Evolutionary conservation across 2,113 vertebrate genomes (phyloP), one percentile per base, ranked within the genome.

Genomic region (Dasyornis broadbenti): DNA sequence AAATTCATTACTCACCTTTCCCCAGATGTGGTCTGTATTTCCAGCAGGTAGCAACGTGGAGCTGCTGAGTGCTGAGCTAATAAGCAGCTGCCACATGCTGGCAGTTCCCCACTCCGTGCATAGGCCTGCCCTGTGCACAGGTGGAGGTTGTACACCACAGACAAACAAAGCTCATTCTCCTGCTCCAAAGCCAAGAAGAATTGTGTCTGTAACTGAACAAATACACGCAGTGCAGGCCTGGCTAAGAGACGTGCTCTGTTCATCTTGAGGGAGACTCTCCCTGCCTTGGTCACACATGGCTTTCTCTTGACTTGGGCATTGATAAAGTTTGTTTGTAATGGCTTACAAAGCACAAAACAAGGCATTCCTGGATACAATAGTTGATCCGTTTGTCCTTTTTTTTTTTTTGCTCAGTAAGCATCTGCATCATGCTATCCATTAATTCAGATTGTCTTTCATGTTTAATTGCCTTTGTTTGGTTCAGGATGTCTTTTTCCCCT

Each of bases 391-490:
- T 94, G 27, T 81, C 31, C 31, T 33, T 24, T 57, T 91, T 87
- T n/a, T n/a, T n/a, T 54, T 70, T 75, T 45, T 1, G 47, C 42
- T 86, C 35, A 2, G 23, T 37, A 45, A 82, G 49, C 37, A 52
- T 76, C 66, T 64, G 16, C 44, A 64, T 47, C 27, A 68, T 35
- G 21, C 1, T 44, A 31, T 49, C 61, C 28, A n/a, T 86, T 88
- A 82, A 72, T 71, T 90, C 82, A 64, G 37, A 10, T 66, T 63
- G 56, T 57, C 22, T 89, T 91, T 71, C 6, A 3, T 53, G 33
- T 88, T 90, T 76, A 79, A 88, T 82, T 79, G 47, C 71, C 85
- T 90, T 95, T 72, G 56, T 82, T 83, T 81, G 39, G 60, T 66
- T 82, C 40, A 80, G 65, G 31, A 79, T 44, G 9, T 69, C 56